Evolutionary conservation across 2,888 invertebrate species (phyloP), one percentile per base, ranked within the genome.

Genomic region (Caenorhabditis sp.): DNA sequence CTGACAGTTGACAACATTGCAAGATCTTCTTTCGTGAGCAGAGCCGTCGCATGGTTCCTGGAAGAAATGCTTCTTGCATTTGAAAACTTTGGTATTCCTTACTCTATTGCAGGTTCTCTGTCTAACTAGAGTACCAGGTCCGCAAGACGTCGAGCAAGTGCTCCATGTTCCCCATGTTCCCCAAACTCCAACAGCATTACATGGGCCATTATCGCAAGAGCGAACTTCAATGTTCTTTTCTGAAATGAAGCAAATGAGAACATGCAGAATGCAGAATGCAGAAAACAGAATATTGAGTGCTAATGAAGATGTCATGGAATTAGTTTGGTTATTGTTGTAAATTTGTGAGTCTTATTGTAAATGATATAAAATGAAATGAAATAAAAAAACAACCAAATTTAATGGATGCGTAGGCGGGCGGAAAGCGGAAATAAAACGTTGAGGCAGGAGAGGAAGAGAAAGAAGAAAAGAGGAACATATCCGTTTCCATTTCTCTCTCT

Each of bases 31-130:
- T 71, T 91, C 90, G 35, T 85, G 87, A 28, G 88, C 89, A 20
- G 89, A 88, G 18, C 91, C 91, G 68, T 91, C 91, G 60, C 91
- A 91, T 24, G 90, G 90, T 65, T 89, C 90, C 87, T 88, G 68
- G 47, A 79, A n/a, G 24, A 26, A 6, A 40, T 13, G 22, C 13
- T 60, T 6, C 26, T 55, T 3, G 5, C 4, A 18, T 9, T n/a
- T 22, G 24, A 26, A 24, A 4, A n/a, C 50, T 6, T 50, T 2
- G n/a, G n/a, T n/a, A n/a, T n/a, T 6, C 55, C 83, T 69, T 32
- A 89, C 89, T 69, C 87, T 68, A 8, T 87, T 80, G 61, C 91
- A 91, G 28, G 70, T 81, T 64, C 91, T 80, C 26, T 87, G 85
- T 65, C 91, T 72, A 11, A 88, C 88, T 60, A 89, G 82, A 15